Conservation (phyloP, 2,888 invertebrate genomes). For the Melinaea marsaeus region DNA sequence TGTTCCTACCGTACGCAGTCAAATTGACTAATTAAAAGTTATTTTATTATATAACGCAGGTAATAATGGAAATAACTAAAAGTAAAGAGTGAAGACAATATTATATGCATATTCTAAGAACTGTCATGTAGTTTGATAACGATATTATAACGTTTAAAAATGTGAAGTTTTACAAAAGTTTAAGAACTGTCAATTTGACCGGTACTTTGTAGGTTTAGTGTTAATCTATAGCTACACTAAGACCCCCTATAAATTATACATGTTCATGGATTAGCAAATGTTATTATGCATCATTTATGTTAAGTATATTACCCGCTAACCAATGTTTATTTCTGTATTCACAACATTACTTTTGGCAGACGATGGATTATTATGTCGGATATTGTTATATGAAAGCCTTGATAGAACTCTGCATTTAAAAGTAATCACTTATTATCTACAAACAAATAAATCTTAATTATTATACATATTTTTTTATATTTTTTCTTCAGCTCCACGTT, state of each 20-base stretch:
- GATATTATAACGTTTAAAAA: too few species aligned
- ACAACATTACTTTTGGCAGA: slow-evolving; percentile 27
- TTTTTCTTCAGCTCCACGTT: slow-evolving; percentile 21
- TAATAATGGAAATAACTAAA: too few species aligned
- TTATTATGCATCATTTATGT: background rate
- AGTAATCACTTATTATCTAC: slow-evolving; percentile 37
- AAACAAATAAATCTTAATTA: slow-evolving; percentile 37
- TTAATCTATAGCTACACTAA: slow-evolving; percentile 1
- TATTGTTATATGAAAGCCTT: slow-evolving; percentile 19
- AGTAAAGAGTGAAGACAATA: too few species aligned
- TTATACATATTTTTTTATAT: slow-evolving; percentile 48
- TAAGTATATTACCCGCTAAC: slow-evolving; percentile 10
- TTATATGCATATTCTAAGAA: too few species aligned
- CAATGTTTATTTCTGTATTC: background rate
- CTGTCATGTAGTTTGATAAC: too few species aligned
- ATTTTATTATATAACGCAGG: too few species aligned
- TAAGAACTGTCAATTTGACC: too few species aligned
- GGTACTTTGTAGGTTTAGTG: too few species aligned
- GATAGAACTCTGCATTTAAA: slow-evolving; percentile 32
- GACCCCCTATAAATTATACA: background rate
- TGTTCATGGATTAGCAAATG: slow-evolving; percentile 2
- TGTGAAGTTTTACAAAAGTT: too few species aligned
- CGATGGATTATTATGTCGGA: slow-evolving; percentile 33
- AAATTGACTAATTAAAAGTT: too few species aligned
- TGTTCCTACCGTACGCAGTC: too few species aligned